Evolutionary conservation across 2,113 vertebrate genomes (phyloP).

Genomic region (Vimba vimba): DNA sequence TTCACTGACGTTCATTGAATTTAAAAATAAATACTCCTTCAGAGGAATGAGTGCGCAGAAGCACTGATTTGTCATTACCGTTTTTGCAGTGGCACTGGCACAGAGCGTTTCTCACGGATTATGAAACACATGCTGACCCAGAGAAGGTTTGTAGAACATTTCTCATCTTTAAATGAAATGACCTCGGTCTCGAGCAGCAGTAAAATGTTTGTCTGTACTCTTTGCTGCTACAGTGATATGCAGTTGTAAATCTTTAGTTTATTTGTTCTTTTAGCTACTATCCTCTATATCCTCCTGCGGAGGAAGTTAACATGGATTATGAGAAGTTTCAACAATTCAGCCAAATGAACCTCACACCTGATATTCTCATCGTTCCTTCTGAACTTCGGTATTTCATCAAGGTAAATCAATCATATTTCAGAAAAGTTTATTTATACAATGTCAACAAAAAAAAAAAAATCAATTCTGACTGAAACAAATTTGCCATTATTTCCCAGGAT

Average conservation of each 20-base stretch:
- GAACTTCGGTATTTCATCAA: slow-evolving; percentile 92
- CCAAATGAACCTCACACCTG: slow-evolving; percentile 81
- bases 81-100: slow-evolving; percentile 67
- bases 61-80: not conserved
- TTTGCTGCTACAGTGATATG: not conserved
- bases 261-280: slow-evolving; percentile 80
- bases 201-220: not conserved
- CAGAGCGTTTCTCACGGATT: slow-evolving; percentile 87
- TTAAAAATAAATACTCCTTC: not conserved
- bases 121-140: slow-evolving; percentile 91
- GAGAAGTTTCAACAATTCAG: slow-evolving; percentile 77
- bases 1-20: not conserved
- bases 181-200: not conserved
- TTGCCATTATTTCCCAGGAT: slow-evolving; percentile 71
- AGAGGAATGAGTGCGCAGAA: not conserved
- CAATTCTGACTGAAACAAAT: not conserved
- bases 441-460: too few species aligned
- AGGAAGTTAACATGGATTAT: slow-evolving; percentile 88
- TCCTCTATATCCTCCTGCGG: slow-evolving; percentile 87
- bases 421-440: not conserved
- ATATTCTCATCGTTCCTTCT: slow-evolving; percentile 85
- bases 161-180: not conserved
- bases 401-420: slow-evolving; percentile 67
- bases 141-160: slow-evolving; percentile 78
- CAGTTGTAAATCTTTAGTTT: not conserved